Base-by-base conservation (phyloP, 2,797 vertebrate species). In the Tinamus major region DNA sequence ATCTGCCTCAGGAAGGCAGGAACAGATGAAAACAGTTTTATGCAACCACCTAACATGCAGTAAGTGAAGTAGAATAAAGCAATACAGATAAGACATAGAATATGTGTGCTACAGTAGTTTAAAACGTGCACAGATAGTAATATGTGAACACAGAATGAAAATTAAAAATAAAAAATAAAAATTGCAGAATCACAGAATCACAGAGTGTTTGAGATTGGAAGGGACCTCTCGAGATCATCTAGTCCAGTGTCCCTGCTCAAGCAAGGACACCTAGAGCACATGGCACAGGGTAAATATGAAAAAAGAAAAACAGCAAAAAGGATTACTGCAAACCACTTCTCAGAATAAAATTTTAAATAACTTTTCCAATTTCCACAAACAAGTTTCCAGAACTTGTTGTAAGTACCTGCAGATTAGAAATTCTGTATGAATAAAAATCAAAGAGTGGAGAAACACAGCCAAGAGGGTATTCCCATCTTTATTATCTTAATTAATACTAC, bases 41-140 rank as follows among this genome's bases (percentile, higher is more conserved):
- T 6, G 3, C 55, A 74, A 44, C 4, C 46, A 37, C 9, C 49
- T 69, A 80, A 59, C 13, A 35, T 42, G 49, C 4, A 67, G 21
- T 55, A 80, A 74, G 31, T 58, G 39, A 67, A 14, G 3, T 82
- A 37, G 33, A 39, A 85, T 63, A 71, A 10, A 84, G 16, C 2
- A 78, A 35, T 11, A 58, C 8, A 33, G 29, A 63, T 9, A 84
- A 3, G 3, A 23, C 8, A 64, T 10, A 0, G 0, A 31, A 39
- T 35, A 39, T 39, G 5, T 59, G 9, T 62, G 13, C 5, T 59
- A 26, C 2, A 1, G 6, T 61, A 42, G 4, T 33, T 63, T 11
- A 44, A 69, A 85, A 56, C 8, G 3, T 26, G 41, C 17, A 3
- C 9, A 68, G 29, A 16, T 44, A 6, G 42, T 20, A 1, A 63